Conservation (phyloP, 2,113 vertebrate species). For the Xyrauchen texanus region DNA sequence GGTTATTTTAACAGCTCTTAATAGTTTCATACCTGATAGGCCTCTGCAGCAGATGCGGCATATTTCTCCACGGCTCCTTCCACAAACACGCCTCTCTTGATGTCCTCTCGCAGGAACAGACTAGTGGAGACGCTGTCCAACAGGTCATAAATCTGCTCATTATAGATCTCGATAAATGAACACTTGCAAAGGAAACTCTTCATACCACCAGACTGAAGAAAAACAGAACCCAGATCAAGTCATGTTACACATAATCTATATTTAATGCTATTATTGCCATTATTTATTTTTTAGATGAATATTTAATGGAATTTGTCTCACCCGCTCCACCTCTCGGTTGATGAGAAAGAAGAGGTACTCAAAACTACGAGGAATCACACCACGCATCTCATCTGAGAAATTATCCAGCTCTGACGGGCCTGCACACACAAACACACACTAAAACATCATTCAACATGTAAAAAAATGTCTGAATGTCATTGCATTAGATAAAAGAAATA, state of each 20-base stretch:
- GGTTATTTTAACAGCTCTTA: too few species aligned
- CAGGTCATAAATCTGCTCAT: constrained; percentile 95
- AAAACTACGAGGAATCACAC: constrained; percentile 94
- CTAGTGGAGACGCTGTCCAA: constrained; percentile 90
- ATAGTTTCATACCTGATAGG: constrained; percentile 83
- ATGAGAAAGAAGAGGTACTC: constrained; percentile 97
- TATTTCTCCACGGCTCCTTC: constrained; percentile 91
- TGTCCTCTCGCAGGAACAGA: constrained; percentile 92
- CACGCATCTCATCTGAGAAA: constrained; percentile 90
- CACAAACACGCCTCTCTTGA: constrained; percentile 94
- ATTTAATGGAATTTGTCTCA: constrained; percentile 54
- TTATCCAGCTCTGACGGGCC: constrained; percentile 92
- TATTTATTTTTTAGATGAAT: neutral
- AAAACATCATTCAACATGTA: too few species aligned
- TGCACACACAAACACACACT: constrained; percentile 59
- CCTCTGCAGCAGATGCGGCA: constrained; percentile 88
- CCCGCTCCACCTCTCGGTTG: constrained; percentile 89
- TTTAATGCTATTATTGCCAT: too few species aligned
- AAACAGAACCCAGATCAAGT: neutral
- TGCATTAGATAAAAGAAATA: too few species aligned
- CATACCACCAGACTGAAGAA: constrained; percentile 77
- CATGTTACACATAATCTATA: too few species aligned
- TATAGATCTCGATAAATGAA: constrained; percentile 98
- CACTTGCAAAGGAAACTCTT: constrained; percentile 97
- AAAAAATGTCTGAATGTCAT: too few species aligned